Percentiles rank a stretch among this genome's conserved stretches.
Conservation (phyloP, 2,113 vertebrate species). For the Rhineura floridana region DNA sequence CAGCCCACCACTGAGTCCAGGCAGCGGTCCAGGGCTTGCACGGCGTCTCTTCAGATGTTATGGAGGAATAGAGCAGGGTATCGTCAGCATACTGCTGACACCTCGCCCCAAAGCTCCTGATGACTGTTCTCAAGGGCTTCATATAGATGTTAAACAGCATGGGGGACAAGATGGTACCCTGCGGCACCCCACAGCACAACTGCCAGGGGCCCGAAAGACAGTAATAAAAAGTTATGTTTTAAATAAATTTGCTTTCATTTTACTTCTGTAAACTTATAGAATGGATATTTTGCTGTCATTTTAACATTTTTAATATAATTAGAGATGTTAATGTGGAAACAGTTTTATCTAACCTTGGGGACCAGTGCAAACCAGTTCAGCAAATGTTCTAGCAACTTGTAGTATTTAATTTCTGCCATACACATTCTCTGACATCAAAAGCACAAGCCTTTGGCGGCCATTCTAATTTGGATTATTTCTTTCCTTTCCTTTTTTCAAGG, state of each 20-base stretch:
- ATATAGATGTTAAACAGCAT: too few relatives aligned
- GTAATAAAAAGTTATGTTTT: constrained; percentile 15
- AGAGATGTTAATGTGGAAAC: constrained; percentile 6
- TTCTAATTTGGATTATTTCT: neutral
- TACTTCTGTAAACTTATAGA: neutral
- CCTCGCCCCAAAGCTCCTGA: too few relatives aligned
- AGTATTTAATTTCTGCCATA: neutral
- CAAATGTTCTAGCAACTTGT: neutral
- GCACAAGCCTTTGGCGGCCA: neutral
- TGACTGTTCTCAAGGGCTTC: too few relatives aligned
- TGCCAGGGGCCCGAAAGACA: too few relatives aligned
- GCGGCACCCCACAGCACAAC: too few relatives aligned
- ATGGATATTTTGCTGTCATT: constrained; percentile 2
- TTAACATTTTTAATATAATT: neutral
- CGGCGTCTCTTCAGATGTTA: too few relatives aligned
- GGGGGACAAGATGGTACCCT: too few relatives aligned
- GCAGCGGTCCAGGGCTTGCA: too few relatives aligned
- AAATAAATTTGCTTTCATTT: neutral
- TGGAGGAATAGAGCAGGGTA: too few relatives aligned
- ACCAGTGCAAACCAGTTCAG: neutral
- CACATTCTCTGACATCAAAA: neutral
- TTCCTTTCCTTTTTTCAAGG: constrained; percentile 71
- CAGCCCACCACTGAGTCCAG: too few relatives aligned
- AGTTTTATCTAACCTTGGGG: neutral
- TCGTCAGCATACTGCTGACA: too few relatives aligned